Evolutionary conservation across 2,113 vertebrate species (phyloP).

Genomic region (Antigone vipio): DNA sequence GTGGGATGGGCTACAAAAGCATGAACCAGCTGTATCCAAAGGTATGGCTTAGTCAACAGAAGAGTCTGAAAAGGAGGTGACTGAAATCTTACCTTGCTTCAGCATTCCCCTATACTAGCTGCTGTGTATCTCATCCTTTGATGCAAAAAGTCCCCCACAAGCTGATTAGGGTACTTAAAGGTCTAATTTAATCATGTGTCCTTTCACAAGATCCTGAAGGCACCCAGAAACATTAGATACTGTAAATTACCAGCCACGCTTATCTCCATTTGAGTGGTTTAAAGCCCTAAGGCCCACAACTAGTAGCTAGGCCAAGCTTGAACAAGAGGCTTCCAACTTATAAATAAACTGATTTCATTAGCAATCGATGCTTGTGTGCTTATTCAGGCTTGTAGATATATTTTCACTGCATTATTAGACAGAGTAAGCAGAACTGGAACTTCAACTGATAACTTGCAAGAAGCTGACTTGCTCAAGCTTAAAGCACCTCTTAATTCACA

Average conservation of each 20-base stretch:
- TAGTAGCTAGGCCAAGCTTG: neutral
- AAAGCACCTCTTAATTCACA: neutral
- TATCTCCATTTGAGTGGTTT: neutral
- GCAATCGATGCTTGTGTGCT: neutral
- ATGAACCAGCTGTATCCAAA: neutral
- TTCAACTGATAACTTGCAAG: neutral
- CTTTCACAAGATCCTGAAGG: neutral
- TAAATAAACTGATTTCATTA: neutral
- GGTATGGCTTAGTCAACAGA: neutral
- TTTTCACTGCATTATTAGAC: neutral
- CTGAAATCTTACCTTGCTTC: neutral
- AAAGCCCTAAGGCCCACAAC: neutral
- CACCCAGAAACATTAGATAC: neutral
- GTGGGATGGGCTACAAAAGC: neutral
- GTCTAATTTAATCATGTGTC: neutral
- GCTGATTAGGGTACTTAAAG: neutral
- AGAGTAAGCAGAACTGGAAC: neutral
- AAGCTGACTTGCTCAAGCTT: neutral
- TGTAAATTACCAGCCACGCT: neutral
- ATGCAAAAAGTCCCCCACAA: neutral
- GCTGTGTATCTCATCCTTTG: neutral
- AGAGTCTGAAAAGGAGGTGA: neutral
- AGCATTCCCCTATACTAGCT: neutral
- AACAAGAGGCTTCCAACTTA: neutral
- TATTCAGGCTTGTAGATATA: neutral